phyloP scores from a whole-genome alignment of 2,888 invertebrate genomes.

The Heliconius cydno region DNA sequence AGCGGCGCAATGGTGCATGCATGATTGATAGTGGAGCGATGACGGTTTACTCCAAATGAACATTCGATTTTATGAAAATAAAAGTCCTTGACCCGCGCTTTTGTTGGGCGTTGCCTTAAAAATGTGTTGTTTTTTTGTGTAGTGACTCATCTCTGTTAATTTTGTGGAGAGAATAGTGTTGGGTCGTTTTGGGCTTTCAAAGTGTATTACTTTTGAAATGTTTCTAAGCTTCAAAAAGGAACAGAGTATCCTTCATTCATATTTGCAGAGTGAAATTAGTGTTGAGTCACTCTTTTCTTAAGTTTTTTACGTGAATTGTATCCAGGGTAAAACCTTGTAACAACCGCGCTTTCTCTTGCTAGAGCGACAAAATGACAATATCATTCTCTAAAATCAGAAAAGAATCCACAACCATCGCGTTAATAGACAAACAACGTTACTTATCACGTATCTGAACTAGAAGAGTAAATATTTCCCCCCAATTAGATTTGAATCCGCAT shows the following conservation, averaged over 20 bases:
- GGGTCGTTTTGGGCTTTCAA: neutral
- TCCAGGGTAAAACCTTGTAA: no score
- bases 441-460: neutral
- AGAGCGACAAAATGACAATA: no score
- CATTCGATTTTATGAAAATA: constrained; percentile 67
- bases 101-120: constrained; percentile 33
- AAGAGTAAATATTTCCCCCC: neutral
- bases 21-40: constrained; percentile 80
- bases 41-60: constrained; percentile 65
- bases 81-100: constrained; percentile 75
- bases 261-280: no score
- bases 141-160: neutral
- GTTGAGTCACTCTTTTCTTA: no score
- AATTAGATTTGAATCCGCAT: neutral
- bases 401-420: neutral
- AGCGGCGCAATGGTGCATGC: constrained; percentile 81
- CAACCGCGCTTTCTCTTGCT: no score
- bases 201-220: no score
- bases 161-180: neutral
- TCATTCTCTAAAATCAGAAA: neutral
- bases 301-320: no score
- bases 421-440: neutral
- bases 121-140: neutral
- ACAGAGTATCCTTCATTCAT: no score
- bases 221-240: no score